Evolutionary conservation across 2,888 invertebrate genomes (phyloP), one percentile per base, ranked within the genome.

Genomic region (Chrysolina haemoptera): DNA sequence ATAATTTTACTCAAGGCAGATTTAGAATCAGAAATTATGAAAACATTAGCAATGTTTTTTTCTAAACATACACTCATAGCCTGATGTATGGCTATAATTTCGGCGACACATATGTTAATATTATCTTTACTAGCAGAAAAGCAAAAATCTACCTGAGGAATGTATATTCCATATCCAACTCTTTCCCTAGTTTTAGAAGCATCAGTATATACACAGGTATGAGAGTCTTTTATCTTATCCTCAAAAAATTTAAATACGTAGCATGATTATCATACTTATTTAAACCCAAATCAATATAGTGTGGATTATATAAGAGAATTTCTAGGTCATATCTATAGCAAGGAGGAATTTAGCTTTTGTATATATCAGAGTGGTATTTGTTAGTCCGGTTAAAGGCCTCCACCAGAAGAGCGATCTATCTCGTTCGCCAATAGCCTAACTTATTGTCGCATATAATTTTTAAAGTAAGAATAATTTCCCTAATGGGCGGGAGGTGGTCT

Each of bases 91-190:
- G 50, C 68, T 14, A 55, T 16, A 22, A 20, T 46, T 46, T 65
- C 65, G 1, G 62, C 35, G 8, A 11, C 62, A 18, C 62, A 63
- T 9, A 63, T 63, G n/a, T 41, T 63, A 14, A 41, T 63, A 12
- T 14, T 22, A 27, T 27, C 27, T 27, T 27, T 5, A 27, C 27
- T 5, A 27, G 27, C 27, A 27, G 35, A 35, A 16, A 62, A 62
- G 22, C 35, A 12, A 12, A 16, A 62, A 14, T 62, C 62, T 12
- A 62, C 2, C 9, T 27, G 9, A n/a, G 62, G 62, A 5, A 62
- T 62, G 35, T 27, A 11, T 3, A 62, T 35, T 5, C 63, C 63
- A 10, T 40, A 40, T 41, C 48, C 22, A 5, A 46, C 35, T n/a
- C 12, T 48, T 5, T 48, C 5, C 9, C 5, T 10, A 22, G 0